A percentile compares a stretch with the other conserved stretches of the same genome.
Evolutionary conservation across 1,140 invertebrate genomes (phyloP).

Genomic region (Luehdorfia chinensis): DNA sequence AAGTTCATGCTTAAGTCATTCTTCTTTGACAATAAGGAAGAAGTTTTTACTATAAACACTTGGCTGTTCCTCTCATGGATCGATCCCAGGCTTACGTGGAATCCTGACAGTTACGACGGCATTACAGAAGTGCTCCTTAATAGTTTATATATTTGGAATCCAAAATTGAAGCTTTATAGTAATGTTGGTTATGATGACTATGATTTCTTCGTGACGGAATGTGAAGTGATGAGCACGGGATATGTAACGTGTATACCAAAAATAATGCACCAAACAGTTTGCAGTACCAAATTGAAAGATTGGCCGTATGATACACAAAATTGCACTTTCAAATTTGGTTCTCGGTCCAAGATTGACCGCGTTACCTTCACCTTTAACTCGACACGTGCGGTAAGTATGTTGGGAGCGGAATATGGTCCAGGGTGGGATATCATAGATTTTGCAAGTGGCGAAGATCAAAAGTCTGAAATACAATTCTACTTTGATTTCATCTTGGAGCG

Average conservation of each 20-base stretch:
- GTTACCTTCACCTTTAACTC: conserved; percentile 18
- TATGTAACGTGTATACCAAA: conserved; percentile 16
- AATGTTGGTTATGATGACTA: neutral
- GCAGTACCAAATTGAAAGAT: conserved; percentile 21
- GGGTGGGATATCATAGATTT: conserved; percentile 34
- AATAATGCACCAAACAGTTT: conserved; percentile 8
- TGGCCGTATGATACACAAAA: conserved; percentile 41
- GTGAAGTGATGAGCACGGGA: conserved; percentile 15
- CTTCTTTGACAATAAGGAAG: conserved; percentile 24
- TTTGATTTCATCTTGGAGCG: conserved; percentile 35
- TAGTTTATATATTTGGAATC: conserved; percentile 25
- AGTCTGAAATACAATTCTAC: conserved; percentile 18
- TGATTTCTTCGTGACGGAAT: neutral
- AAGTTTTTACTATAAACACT: conserved; percentile 23
- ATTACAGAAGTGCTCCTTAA: conserved; percentile 10
- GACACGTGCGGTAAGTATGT: conserved; percentile 4
- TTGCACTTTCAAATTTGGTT: conserved; percentile 28
- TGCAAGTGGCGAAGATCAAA: conserved; percentile 16
- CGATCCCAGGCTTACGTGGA: conserved; percentile 29
- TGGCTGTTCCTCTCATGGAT: conserved; percentile 26
- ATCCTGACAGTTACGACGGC: conserved; percentile 24
- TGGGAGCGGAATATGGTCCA: conserved; percentile 29
- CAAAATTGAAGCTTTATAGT: conserved; percentile 15
- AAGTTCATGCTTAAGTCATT: conserved; percentile 27
- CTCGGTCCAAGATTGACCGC: neutral